Percentiles rank a stretch among this genome's conserved stretches.
Evolutionary conservation across 1,140 invertebrate genomes (phyloP).

Genomic region (Aphis gossypii): DNA sequence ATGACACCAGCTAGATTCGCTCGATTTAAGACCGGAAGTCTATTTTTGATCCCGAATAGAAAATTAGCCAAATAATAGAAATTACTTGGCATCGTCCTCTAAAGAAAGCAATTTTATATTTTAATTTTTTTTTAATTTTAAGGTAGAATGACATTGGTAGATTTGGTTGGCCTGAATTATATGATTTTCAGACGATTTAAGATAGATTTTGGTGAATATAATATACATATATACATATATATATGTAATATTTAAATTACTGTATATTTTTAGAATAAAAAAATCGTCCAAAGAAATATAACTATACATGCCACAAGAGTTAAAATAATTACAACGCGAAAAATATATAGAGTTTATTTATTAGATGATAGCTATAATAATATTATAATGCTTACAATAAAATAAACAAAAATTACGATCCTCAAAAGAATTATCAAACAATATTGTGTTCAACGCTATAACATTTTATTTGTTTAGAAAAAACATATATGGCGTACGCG

Average conservation of each 20-base stretch:
- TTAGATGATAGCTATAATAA: not conserved
- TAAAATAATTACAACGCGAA: not conserved
- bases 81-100: not conserved
- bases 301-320: not conserved
- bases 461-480: not conserved
- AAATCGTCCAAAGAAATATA: not conserved
- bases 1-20: slow-evolving; percentile 16
- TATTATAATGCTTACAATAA: not conserved
- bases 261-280: not conserved
- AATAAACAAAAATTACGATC: not conserved
- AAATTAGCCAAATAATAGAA: slow-evolving; percentile 38
- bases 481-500: not conserved
- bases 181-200: not conserved
- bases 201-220: not conserved
- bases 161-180: not conserved
- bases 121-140: slow-evolving; percentile 24
- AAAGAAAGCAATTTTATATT: not conserved
- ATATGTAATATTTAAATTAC: not conserved
- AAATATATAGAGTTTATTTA: not conserved
- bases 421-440: not conserved
- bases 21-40: slow-evolving; percentile 49
- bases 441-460: not conserved
- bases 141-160: not conserved
- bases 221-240: not conserved
- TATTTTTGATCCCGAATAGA: slow-evolving; percentile 31